Evolutionary conservation across 2,888 invertebrate species (phyloP), one percentile per base, ranked within the genome.

Genomic region (Lissocephala sabroskyi): DNA sequence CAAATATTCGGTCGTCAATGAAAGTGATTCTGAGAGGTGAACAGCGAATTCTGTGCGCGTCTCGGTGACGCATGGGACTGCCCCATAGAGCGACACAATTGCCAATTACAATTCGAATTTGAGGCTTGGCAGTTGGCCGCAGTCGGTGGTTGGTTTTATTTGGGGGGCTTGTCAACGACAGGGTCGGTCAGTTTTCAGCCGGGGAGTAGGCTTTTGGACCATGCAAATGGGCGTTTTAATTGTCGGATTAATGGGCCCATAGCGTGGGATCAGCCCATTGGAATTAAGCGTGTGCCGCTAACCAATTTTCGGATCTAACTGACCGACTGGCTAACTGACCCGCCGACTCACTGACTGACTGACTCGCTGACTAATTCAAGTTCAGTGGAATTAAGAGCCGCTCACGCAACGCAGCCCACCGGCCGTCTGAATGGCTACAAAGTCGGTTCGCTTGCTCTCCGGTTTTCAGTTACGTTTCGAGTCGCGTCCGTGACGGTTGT

Each of bases 401-500:
- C 43, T 52, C 45, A 59, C 56, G 46, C 49, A 41, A 35, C 16
- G 14, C 35, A 5, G n/a, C 13, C 30, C 11, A 32, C 11, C 9
- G 2, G 35, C 16, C 14, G 10, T 35, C 35, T 14, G 35, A 10
- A 7, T 13, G 14, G 17, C 35, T 17, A 1, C 35, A 16, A 32
- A 35, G 35, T 35, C 16, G 42, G 52, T 19, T 35, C 37, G 19
- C 28, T 47, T 28, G 11, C 39, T 10, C 37, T 11, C 5, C 47
- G 16, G 73, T 64, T 74, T 77, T 79, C 73, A 81, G 80, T 81
- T 79, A 78, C 65, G 50, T 66, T 78, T 56, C 37, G 58, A 71
- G 59, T 59, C 52, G 62, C 55, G 62, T 26, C 29, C 36, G 32
- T 45, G 53, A 35, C 59, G 60, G 73, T 66, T 70, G 71, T 66